Evolutionary conservation across 92 coral and sea anemone species (phyloP).

Genomic region (Heteractis magnifica): DNA sequence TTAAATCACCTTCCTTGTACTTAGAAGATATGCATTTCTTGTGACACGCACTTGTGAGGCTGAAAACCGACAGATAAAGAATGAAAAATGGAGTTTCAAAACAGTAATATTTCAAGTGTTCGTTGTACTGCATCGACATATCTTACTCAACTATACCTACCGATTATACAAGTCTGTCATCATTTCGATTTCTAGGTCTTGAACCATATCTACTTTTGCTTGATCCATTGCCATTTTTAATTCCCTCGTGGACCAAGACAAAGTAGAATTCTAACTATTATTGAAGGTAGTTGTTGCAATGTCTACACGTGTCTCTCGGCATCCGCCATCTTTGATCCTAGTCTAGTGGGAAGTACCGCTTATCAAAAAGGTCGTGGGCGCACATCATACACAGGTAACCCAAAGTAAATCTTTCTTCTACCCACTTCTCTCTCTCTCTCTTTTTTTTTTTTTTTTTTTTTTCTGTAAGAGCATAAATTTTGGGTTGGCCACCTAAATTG

Average conservation of each 20-base stretch:
- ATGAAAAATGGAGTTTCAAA: neutral
- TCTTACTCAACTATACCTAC: conserved; percentile 44
- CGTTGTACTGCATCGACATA: neutral
- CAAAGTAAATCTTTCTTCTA: neutral
- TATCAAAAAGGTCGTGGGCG: neutral
- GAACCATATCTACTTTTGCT: conserved; percentile 88
- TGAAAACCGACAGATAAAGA: conserved; percentile 14
- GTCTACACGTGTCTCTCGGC: conserved; percentile 14
- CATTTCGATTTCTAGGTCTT: conserved; percentile 97
- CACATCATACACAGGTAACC: conserved; percentile 20
- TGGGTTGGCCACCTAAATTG: no score
- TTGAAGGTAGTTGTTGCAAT: neutral
- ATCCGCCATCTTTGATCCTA: conserved; percentile 43
- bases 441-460: no score
- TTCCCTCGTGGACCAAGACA: conserved; percentile 15
- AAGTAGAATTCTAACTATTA: neutral
- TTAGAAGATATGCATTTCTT: conserved; percentile 97
- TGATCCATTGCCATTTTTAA: conserved; percentile 69
- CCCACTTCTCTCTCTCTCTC: neutral
- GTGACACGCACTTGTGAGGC: conserved; percentile 93
- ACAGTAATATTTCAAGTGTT: neutral
- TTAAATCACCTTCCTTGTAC: conserved; percentile 97
- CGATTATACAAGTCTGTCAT: conserved; percentile 98
- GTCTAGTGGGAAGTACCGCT: conserved; percentile 8
- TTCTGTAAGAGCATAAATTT: no score